Evolutionary conservation across 1,140 invertebrate species (phyloP), one percentile per base, ranked within the genome.

Genomic region (Mercenaria mercenaria): DNA sequence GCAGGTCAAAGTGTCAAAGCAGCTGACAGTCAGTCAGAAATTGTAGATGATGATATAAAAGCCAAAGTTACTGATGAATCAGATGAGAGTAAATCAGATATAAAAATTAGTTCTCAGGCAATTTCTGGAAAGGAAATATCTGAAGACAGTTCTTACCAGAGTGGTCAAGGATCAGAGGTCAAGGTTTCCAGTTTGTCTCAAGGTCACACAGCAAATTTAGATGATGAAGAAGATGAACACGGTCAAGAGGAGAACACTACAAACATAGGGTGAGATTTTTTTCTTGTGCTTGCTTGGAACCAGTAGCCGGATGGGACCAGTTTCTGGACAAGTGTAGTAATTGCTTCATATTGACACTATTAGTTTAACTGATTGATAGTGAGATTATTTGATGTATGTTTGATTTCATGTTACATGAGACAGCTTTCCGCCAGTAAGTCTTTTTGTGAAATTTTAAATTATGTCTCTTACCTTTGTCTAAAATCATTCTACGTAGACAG

Each of bases 161-260:
- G 34, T 76, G 10, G 11, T 6, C n/a, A 50, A 26, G 20, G 10
- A 26, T 59, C 23, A 26, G 67, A 39, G 67, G 26, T 39, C 26
- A 29, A 72, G 67, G 67, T 72, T 41, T 20, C 34, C 10, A 72
- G 67, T 39, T 37, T 13, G 39, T 39, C 67, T 39, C 34, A 72
- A 29, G 23, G 15, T 18, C n/a, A 20, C 4, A 20, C 11, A 39
- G 34, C 3, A 1, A 34, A 29, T 39, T 37, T 23, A 4, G 67
- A 72, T 37, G 67, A 67, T 10, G 61, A 72, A 18, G 67, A 72
- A 72, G 67, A 72, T 10, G 67, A 72, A 39, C 67, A 72, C n/a
- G 34, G 26, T 72, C 67, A 72, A 29, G 67, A 72, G 1, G 67
- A 39, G 29, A 72, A 39, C 20, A 72, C 67, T 4, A 72, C 67